Percentiles rank a stretch among this genome's conserved stretches.
Conservation (phyloP, 2,113 vertebrate genomes). For the Bambusicola thoracicus region DNA sequence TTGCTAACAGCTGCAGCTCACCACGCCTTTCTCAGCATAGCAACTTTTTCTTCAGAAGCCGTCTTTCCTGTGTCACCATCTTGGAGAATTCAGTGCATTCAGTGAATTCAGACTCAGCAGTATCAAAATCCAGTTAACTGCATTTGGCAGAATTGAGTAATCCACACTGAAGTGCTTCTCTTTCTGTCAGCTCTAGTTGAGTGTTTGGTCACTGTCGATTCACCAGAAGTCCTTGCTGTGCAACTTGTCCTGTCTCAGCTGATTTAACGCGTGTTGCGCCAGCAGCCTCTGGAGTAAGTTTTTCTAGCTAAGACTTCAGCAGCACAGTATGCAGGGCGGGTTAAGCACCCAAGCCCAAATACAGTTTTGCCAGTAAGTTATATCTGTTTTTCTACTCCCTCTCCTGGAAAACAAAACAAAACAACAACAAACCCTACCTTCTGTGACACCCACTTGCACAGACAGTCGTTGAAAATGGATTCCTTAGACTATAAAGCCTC, state of each 20-base stretch:
- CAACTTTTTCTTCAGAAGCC: background rate
- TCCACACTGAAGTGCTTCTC: background rate
- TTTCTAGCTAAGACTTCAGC: background rate
- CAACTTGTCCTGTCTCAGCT: background rate
- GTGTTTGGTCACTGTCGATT: background rate
- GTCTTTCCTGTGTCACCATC: background rate
- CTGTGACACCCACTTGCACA: background rate
- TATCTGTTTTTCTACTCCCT: background rate
- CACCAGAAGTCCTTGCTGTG: background rate
- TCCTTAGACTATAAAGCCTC: background rate
- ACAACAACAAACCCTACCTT: background rate
- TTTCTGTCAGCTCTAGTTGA: rapidly evolving
- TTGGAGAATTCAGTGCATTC: background rate
- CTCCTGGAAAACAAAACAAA: background rate
- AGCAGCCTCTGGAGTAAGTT: background rate
- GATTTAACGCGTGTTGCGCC: rapidly evolving
- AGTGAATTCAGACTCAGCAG: background rate
- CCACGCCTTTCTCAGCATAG: background rate
- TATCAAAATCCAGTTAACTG: background rate
- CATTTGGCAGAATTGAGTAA: background rate
- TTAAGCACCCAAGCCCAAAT: background rate
- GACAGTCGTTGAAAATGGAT: background rate
- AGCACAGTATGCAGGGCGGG: rapidly evolving
- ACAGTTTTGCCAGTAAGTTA: background rate
- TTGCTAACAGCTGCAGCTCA: background rate